Percentiles rank a stretch among this genome's conserved stretches.
These are phyloP conservation scores for Drosophila suzukii DNA, from an alignment of 1,140 invertebrate genomes.

Conservation along the genomic window DNA sequence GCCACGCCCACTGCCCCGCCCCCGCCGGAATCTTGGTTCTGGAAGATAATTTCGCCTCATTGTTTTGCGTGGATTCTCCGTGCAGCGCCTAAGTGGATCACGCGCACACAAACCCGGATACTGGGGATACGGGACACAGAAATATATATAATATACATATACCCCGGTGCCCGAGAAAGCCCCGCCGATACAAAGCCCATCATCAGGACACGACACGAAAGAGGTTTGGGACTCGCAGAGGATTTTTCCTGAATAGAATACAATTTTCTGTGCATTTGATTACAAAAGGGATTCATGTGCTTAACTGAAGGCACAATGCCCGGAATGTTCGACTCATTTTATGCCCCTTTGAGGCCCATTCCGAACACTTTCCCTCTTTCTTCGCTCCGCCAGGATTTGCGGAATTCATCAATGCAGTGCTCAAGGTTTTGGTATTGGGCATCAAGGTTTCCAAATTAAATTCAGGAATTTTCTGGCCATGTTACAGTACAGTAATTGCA, in stretches of 20 bases:
- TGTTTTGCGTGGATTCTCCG: constrained; percentile 61
- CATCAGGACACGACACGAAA: constrained; percentile 69
- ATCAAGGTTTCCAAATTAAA: constrained; percentile 5
- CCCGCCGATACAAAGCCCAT: constrained; percentile 69
- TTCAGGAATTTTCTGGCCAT: background rate
- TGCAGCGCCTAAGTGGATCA: constrained; percentile 62
- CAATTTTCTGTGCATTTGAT: constrained; percentile 80
- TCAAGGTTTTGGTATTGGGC: background rate
- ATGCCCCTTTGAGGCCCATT: constrained; percentile 47
- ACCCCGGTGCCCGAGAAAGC: constrained; percentile 13
- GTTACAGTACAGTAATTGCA: background rate
- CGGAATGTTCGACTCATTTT: constrained; percentile 58
- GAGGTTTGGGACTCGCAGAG: constrained; percentile 64
- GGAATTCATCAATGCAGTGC: constrained; percentile 37
- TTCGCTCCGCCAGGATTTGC: constrained; percentile 6
- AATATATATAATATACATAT: background rate
- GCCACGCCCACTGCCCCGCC: constrained; percentile 19
- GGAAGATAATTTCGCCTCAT: constrained; percentile 64
- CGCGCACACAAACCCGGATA: constrained; percentile 24
- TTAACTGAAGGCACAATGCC: constrained; percentile 65
- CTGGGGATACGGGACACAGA: constrained; percentile 4
- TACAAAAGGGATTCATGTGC: constrained; percentile 80
- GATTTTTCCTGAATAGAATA: constrained; percentile 64
- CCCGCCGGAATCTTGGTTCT: constrained; percentile 12
- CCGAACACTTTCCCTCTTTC: constrained; percentile 14